Evolutionary conservation across 2,113 vertebrate genomes (phyloP).

Genomic region (Noturus placidus): DNA sequence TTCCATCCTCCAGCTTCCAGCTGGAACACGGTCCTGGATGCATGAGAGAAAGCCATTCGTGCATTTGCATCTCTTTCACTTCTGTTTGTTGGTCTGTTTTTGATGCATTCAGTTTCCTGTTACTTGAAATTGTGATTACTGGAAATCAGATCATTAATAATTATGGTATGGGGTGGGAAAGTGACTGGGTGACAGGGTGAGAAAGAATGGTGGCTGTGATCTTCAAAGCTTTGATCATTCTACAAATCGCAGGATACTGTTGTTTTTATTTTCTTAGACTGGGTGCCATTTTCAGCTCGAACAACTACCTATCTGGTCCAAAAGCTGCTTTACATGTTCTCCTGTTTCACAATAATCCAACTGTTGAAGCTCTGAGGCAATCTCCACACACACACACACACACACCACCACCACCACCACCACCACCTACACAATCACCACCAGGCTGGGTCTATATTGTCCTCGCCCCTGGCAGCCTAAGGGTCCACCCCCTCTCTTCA

Average conservation of each 20-base stretch:
- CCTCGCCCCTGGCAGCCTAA: constrained; percentile 50
- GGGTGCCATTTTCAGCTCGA: neutral
- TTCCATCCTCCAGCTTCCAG: constrained; percentile 34
- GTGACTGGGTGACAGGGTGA: neutral
- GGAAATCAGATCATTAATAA: constrained; percentile 9
- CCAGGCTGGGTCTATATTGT: constrained; percentile 37
- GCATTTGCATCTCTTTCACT: constrained; percentile 16
- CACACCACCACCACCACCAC: neutral
- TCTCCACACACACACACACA: constrained; percentile 9
- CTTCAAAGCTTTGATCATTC: constrained; percentile 19
- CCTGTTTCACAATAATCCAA: constrained; percentile 34
- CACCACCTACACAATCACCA: constrained; percentile 30
- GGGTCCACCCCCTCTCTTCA: constrained; percentile 56
- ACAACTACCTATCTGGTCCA: neutral
- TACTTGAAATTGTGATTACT: neutral
- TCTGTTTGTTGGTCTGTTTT: neutral
- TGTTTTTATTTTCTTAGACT: neutral
- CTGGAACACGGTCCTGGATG: constrained; percentile 28
- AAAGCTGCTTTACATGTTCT: neutral
- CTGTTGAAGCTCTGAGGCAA: constrained; percentile 33
- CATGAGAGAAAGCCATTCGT: constrained; percentile 18
- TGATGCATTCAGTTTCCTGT: neutral
- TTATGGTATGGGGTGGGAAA: neutral
- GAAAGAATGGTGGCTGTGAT: constrained; percentile 5
- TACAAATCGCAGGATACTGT: neutral